phyloP scores from a whole-genome alignment of 2,113 vertebrate species.

The Perccottus glenii region DNA sequence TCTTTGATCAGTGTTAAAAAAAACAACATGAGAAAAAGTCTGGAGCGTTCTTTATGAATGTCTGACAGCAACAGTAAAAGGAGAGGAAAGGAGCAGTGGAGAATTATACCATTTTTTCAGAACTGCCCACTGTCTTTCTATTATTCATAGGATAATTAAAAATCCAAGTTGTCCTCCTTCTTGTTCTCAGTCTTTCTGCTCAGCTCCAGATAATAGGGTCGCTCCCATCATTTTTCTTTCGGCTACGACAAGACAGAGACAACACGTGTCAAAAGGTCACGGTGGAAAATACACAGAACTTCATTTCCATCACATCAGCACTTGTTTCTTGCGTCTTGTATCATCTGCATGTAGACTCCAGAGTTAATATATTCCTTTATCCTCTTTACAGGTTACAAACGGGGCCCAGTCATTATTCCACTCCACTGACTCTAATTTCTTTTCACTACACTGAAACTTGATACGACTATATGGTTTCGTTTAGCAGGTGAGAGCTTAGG shows the following conservation, averaged over 20 bases:
- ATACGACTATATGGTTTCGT: conserved; percentile 35
- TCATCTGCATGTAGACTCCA: conserved; percentile 32
- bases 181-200: conserved; percentile 17
- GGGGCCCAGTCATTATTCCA: conserved; percentile 44
- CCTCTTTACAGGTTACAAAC: conserved; percentile 35
- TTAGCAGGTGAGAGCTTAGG: conserved; percentile 35
- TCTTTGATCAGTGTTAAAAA: background rate
- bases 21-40: conserved; percentile 2
- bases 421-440: conserved; percentile 46
- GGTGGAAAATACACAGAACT: conserved; percentile 12
- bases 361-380: conserved; percentile 22
- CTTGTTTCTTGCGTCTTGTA: conserved; percentile 28
- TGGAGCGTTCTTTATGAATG: background rate
- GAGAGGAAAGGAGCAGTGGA: conserved; percentile 10
- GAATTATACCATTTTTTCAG: conserved; percentile 22
- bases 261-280: conserved; percentile 11
- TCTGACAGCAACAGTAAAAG: background rate
- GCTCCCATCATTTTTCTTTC: conserved; percentile 2
- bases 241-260: conserved; percentile 5
- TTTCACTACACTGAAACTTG: conserved; percentile 29
- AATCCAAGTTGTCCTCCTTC: conserved; percentile 45
- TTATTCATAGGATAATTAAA: conserved; percentile 63
- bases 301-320: conserved; percentile 2
- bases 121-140: conserved; percentile 26
- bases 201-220: conserved; percentile 13